Evolutionary conservation across 2,113 vertebrate species (phyloP).

Genomic region (Corynorhinus townsendii): DNA sequence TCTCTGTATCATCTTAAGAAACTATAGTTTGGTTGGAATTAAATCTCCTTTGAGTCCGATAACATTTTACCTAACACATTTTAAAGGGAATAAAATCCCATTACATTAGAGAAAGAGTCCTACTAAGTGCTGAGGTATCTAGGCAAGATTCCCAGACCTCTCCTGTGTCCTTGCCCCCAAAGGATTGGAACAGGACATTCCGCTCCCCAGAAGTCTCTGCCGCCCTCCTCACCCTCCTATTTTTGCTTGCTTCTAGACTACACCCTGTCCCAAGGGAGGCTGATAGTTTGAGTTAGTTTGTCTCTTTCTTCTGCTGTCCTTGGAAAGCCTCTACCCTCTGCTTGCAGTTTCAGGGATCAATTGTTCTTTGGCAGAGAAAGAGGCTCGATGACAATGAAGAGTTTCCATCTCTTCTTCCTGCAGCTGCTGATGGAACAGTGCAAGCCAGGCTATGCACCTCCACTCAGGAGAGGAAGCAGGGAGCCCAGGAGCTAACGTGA

Average conservation of each 20-base stretch:
- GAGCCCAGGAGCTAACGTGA: too few relatives aligned
- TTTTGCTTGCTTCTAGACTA: constrained; percentile 29
- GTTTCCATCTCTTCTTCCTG: constrained; percentile 70
- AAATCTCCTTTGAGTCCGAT: neutral
- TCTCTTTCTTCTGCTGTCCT: constrained; percentile 63
- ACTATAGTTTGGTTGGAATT: neutral
- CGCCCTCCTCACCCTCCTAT: neutral
- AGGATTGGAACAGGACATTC: neutral
- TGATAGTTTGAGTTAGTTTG: constrained; percentile 34
- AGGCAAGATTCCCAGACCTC: neutral
- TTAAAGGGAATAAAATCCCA: neutral
- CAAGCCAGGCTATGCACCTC: neutral
- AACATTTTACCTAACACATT: neutral
- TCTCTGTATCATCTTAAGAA: neutral
- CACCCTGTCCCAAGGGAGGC: constrained; percentile 60
- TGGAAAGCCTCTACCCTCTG: constrained; percentile 64
- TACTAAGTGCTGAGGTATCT: neutral
- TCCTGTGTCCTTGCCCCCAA: neutral
- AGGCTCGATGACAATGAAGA: constrained; percentile 48
- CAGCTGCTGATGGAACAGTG: constrained; percentile 60
- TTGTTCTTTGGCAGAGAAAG: constrained; percentile 68
- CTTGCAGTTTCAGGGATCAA: constrained; percentile 64
- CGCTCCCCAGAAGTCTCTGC: neutral
- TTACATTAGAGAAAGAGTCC: neutral
- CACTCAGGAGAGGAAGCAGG: too few relatives aligned